These are phyloP conservation scores for Minunthozetes semirufus DNA, from an alignment of 2,888 invertebrate species.

Conservation along the genomic window DNA sequence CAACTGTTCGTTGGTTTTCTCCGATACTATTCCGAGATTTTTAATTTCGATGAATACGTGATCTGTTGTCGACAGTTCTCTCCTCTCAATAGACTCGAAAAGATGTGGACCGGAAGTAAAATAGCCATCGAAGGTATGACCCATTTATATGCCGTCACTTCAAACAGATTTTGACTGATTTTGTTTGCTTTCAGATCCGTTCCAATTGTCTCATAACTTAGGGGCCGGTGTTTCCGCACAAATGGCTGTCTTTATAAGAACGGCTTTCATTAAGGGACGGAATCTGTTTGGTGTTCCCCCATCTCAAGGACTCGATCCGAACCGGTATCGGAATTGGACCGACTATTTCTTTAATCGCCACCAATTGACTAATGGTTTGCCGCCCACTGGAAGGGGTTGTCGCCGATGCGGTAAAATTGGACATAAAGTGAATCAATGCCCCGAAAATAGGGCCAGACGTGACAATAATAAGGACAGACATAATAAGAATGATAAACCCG, in stretches of 20 bases:
- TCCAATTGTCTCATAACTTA: conserved; percentile 56
- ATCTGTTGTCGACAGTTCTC: conserved; percentile 51
- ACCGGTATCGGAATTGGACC: background rate
- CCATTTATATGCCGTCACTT: background rate
- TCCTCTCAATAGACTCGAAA: conserved; percentile 53
- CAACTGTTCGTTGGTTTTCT: conserved; percentile 55
- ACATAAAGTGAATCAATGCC: conserved; percentile 53
- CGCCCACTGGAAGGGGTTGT: conserved; percentile 55
- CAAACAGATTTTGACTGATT: background rate
- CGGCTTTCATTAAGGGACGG: background rate
- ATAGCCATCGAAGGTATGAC: conserved; percentile 55
- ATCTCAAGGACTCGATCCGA: conserved; percentile 40
- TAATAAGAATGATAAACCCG: too few species aligned
- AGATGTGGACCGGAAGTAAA: conserved; percentile 54
- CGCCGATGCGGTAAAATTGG: conserved; percentile 54
- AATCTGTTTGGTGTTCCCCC: conserved; percentile 25
- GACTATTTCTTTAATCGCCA: conserved; percentile 49
- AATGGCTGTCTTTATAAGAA: conserved; percentile 33
- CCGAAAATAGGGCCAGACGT: conserved; percentile 40
- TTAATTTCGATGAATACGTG: conserved; percentile 52
- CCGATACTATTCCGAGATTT: conserved; percentile 54
- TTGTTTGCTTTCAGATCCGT: conserved; percentile 53
- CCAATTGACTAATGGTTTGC: conserved; percentile 48
- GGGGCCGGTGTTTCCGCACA: conserved; percentile 51
- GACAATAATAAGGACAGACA: background rate